Conservation (phyloP, 2,113 vertebrate genomes). For the Pseudorasbora parva region DNA sequence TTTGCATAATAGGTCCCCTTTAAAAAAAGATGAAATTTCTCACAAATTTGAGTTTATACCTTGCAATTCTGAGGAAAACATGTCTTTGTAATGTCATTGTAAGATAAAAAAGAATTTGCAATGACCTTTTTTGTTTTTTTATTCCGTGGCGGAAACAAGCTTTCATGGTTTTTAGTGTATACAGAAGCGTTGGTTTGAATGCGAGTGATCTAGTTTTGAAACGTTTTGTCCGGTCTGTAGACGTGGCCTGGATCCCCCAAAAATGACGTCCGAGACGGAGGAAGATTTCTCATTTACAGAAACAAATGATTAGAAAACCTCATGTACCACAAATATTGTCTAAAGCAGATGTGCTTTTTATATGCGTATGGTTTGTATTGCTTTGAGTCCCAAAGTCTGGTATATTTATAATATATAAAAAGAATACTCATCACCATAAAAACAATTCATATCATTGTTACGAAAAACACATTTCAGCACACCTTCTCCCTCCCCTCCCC, state of each 20-base stretch:
- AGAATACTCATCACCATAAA: constrained; percentile 75
- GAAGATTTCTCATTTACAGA: constrained; percentile 10
- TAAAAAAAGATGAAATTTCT: too few species aligned
- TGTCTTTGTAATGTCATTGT: too few species aligned
- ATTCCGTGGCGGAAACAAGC: too few species aligned
- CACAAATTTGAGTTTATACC: too few species aligned
- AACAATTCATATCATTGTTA: constrained; percentile 67
- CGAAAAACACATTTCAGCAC: constrained; percentile 64
- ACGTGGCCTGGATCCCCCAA: neutral
- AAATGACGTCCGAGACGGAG: neutral
- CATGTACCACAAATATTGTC: constrained; percentile 1
- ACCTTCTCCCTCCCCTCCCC: constrained; percentile 41
- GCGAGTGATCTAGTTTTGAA: neutral
- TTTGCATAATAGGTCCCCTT: too few species aligned
- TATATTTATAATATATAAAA: constrained; percentile 64
- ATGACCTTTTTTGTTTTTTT: too few species aligned
- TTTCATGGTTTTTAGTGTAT: neutral
- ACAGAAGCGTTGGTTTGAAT: neutral
- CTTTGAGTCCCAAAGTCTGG: constrained; percentile 73
- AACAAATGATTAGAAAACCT: neutral
- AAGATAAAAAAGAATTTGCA: too few species aligned
- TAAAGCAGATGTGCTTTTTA: constrained; percentile 36
- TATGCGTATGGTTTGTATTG: constrained; percentile 72
- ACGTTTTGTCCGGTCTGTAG: neutral
- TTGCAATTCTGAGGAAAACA: too few species aligned